A percentile compares a stretch with the other conserved stretches of the same genome.
Conservation (phyloP, 2,888 invertebrate genomes). For the Pollenia amentaria region DNA sequence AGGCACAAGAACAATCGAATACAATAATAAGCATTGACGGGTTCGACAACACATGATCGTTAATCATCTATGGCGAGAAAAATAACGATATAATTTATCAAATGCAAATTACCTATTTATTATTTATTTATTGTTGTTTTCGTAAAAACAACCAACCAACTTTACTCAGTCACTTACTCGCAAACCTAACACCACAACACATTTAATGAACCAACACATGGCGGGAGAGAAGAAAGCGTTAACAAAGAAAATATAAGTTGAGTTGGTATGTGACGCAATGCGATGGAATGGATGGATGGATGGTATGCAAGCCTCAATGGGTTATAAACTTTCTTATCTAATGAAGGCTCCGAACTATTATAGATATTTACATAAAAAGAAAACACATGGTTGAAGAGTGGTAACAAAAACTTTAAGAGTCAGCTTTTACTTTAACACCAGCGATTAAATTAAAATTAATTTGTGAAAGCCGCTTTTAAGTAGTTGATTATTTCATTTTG, state of each 20-base stretch:
- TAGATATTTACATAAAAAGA: no score
- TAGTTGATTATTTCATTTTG: no score
- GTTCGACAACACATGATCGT: constrained; percentile 53
- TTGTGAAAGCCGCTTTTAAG: not conserved
- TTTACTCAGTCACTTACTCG: constrained; percentile 1
- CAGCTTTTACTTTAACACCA: no score
- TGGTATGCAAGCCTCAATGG: constrained; percentile 6
- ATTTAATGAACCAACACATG: constrained; percentile 5
- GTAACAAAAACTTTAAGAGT: no score
- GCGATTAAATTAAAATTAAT: no score
- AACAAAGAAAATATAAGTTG: not conserved
- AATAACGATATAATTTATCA: constrained; percentile 80
- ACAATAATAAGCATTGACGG: constrained; percentile 13
- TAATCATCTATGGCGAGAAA: constrained; percentile 64
- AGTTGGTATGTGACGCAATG: not conserved
- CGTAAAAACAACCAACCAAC: constrained; percentile 5
- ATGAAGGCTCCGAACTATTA: constrained; percentile 26
- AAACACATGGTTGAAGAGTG: no score
- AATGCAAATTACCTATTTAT: constrained; percentile 78
- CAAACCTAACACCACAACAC: constrained; percentile 11
- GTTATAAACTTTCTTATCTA: constrained; percentile 70
- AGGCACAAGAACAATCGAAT: constrained; percentile 17
- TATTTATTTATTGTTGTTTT: constrained; percentile 30
- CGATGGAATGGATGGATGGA: no score
- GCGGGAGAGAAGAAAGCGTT: not conserved